A percentile compares a stretch with the other conserved stretches of the same genome.
These are phyloP conservation scores for Desmodus rotundus DNA, from an alignment of 2,113 vertebrate genomes.

Conservation along the genomic window DNA sequence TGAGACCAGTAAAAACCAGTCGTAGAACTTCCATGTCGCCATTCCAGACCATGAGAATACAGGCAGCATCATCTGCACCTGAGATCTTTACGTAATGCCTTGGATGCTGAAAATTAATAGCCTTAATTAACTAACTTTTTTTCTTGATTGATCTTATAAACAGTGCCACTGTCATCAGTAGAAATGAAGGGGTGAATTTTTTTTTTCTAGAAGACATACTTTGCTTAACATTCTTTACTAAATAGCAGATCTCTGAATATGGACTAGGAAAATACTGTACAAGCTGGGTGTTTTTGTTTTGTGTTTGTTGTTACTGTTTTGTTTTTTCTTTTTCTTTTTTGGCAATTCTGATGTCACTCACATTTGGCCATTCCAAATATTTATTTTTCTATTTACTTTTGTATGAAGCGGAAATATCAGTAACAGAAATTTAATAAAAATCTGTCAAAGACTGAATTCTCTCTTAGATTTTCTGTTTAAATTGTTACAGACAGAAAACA, in stretches of 20 bases:
- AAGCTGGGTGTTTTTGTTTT: neutral
- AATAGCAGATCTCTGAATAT: neutral
- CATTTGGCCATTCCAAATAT: neutral
- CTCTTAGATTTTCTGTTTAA: neutral
- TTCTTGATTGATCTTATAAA: neutral
- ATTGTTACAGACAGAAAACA: neutral
- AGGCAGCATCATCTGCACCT: neutral
- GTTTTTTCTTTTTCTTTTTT: neutral
- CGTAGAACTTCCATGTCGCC: too few species aligned
- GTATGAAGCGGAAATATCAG: neutral
- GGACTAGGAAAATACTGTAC: neutral
- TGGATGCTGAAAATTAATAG: neutral
- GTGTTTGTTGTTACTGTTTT: neutral
- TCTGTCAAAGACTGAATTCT: neutral
- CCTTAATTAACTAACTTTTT: neutral
- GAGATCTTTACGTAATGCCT: neutral
- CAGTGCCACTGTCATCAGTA: neutral
- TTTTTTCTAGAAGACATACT: neutral
- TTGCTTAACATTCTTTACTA: neutral
- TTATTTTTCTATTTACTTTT: conserved; percentile 5
- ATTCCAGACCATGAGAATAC: neutral
- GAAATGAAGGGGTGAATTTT: neutral
- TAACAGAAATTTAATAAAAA: neutral
- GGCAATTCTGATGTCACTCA: neutral
- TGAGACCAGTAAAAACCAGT: neutral